Base-by-base conservation (phyloP, 2,113 vertebrate species). In the Pogona vitticeps region DNA sequence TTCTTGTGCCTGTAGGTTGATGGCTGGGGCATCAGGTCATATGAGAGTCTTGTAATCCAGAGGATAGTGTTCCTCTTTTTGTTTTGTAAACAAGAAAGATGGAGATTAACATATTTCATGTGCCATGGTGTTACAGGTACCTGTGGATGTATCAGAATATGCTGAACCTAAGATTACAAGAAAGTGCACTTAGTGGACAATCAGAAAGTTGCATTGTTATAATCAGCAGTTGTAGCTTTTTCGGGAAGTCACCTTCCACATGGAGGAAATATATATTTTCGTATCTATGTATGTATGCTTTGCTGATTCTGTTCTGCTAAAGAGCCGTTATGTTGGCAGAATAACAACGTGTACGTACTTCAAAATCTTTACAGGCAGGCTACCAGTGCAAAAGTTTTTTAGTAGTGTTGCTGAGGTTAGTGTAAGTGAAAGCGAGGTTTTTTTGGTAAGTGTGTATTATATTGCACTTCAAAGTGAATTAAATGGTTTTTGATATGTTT, bases 41-140 rank as follows among this genome's bases (percentile, higher is more conserved):
- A 10, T 28, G 0, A 0, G 40, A 67, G 8, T 21, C 0, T 0
- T 2, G 58, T 46, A 0, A 1, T 76, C 36, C 42, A 17, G 26
- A 0, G 20, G 59, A 13, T 15, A 36, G 0, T 20, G 2, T 73
- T 59, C 61, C 23, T 58, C 14, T 15, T 68, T 63, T 12, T 3
- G 1, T 38, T 52, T 61, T 46, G 38, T 4, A 1, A 5, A 20
- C 21, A 17, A n/a, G 42, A 73, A 77, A 68, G 61, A 0, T 33
- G 59, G 15, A 38, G 77, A 18, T 20, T 0, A 23, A 2, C 56
- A 26, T 0, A 18, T 14, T 70, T 76, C 9, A 61, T 85, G 28
- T 33, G 36, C 13, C 46, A 36, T 76, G 42, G 72, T 76, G 26
- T 13, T 61, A 61, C 5, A 76, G 63, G 38, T 40, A 12, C 14